Base-by-base conservation (phyloP, 1,140 invertebrate species). In the Ceratina calcarata region DNA sequence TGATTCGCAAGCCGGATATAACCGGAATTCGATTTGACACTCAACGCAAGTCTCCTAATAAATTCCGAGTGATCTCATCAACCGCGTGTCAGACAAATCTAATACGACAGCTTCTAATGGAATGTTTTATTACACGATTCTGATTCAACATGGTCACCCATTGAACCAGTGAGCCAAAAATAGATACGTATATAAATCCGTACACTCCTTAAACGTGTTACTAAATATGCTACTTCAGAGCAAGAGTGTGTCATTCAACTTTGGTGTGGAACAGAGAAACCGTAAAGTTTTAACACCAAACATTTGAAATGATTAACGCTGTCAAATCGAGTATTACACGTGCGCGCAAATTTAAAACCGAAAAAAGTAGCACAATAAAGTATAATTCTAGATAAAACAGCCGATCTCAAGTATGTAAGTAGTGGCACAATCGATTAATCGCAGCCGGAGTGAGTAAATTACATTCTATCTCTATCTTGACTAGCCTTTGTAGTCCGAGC, bases 21-120 rank as follows among this genome's bases (percentile, higher is more conserved):
- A 83, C 49, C 74, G 75, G 84, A 89, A 89, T 89, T 89, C 86
- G 85, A 89, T 89, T 88, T 84, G 86, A 85, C 84, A 84, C 71
- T n/a, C 69, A 32, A 51, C 64, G 67, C 76, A 45, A 45, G 37
- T 73, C 69, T 72, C 58, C 72, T 86, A 83, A 89, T 86, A 83
- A 88, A 89, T 89, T 83, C 76, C 78, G 27, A 45, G 32, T 55
- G 61, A 71, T 65, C 32, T 37, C 60, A 18, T 12, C 37, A 10
- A 12, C 27, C 16, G 3, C 20, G 22, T 24, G 16, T 27, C 15
- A 51, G 27, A 7, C 6, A 18, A 18, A 64, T 27, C 2, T 22
- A 49, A 60, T 51, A 73, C 57, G 64, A 62, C 49, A 4, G 13
- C 16, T 53, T 65, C 8, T 60, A 57, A 55, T 51, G 24, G 20